Conservation (phyloP, 2,888 invertebrate species). For the Beris morrisii region DNA sequence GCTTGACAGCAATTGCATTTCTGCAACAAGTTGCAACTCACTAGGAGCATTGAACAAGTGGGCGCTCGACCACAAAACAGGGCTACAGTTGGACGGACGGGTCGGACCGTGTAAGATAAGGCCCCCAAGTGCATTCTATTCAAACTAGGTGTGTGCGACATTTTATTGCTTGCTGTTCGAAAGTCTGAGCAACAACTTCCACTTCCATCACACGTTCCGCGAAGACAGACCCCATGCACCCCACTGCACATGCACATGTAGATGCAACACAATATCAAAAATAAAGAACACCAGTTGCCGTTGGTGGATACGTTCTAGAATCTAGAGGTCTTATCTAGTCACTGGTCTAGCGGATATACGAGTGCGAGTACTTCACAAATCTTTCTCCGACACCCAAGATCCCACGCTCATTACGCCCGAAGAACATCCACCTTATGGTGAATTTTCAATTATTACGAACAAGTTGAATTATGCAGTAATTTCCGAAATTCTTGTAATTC, state of each 20-base stretch:
- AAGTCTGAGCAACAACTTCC: no score
- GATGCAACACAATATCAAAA: no score
- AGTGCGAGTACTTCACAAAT: no score
- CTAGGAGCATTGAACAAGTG: conserved; percentile 34
- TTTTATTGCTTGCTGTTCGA: conserved; percentile 32
- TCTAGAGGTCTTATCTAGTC: no score
- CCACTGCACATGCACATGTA: no score
- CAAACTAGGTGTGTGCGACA: conserved; percentile 33
- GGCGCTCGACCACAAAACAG: conserved; percentile 30
- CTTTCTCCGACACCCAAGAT: not conserved
- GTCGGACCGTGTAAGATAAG: conserved; percentile 1
- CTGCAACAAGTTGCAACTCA: conserved; percentile 42
- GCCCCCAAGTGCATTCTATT: conserved; percentile 14
- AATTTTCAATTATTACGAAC: not conserved
- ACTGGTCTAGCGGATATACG: no score
- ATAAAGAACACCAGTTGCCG: no score
- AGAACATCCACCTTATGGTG: not conserved
- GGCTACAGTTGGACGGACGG: not conserved
- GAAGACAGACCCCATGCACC: no score
- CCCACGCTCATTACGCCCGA: conserved; percentile 16
- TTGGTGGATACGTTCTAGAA: no score
- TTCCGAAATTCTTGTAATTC: not conserved
- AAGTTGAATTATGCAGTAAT: not conserved
- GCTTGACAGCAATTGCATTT: conserved; percentile 35
- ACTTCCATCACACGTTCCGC: no score